Percentiles rank a stretch among this genome's conserved stretches.
Evolutionary conservation across 2,797 vertebrate genomes (phyloP).

Genomic region (Leptodactylus fallax): DNA sequence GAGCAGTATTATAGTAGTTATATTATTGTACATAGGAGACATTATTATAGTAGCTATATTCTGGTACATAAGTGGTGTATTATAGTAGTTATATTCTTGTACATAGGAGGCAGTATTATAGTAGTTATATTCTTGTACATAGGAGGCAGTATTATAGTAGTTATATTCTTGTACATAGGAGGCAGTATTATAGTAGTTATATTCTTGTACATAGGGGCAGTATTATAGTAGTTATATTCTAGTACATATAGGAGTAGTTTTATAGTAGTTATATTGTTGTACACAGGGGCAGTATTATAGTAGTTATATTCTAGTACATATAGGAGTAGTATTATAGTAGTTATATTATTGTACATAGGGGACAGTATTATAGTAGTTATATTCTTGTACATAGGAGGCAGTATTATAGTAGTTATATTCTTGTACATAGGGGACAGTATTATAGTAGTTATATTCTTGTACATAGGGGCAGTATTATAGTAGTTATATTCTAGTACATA

Average conservation of each 20-base stretch:
- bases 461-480: neutral
- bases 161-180: conserved; percentile 8
- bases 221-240: conserved; percentile 19
- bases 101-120: neutral
- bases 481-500: conserved; percentile 14
- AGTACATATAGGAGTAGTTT: neutral
- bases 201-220: conserved; percentile 7
- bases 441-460: conserved; percentile 20
- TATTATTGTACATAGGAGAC: neutral
- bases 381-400: conserved; percentile 1
- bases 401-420: conserved; percentile 23
- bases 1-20: conserved; percentile 18
- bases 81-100: conserved; percentile 10
- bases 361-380: conserved; percentile 11
- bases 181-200: conserved; percentile 11
- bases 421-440: neutral
- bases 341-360: conserved; percentile 10
- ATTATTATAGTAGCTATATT: conserved; percentile 15
- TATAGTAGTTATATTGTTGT: conserved; percentile 15
- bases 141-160: conserved; percentile 3
- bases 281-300: neutral
- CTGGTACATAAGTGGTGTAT: neutral
- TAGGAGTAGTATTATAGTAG: conserved; percentile 7
- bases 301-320: conserved; percentile 16
- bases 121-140: conserved; percentile 8